phyloP scores from a whole-genome alignment of 2,797 vertebrate species.

The Chromobotia macracanthus region DNA sequence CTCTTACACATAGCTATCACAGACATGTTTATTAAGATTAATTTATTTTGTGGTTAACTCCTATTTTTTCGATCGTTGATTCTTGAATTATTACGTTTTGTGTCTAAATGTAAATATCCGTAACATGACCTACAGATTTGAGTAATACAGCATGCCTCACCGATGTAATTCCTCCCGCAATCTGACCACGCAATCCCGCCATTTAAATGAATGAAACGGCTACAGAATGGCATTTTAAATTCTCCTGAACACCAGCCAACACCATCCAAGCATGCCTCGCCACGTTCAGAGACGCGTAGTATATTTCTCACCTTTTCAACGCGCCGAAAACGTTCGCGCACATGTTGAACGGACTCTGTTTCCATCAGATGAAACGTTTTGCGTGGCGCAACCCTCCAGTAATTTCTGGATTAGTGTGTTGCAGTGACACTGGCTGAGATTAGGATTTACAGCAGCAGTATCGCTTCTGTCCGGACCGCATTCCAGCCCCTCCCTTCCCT shows the following conservation, averaged over 20 bases:
- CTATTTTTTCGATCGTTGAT: neutral
- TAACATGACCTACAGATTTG: neutral
- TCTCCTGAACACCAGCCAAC: conserved; percentile 15
- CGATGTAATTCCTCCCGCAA: neutral
- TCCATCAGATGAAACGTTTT: conserved; percentile 68
- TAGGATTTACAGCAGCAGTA: conserved; percentile 21
- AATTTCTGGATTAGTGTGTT: neutral
- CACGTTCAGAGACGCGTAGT: conserved; percentile 49
- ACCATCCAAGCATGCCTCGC: conserved; percentile 36
- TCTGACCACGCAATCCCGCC: neutral
- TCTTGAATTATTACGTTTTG: neutral
- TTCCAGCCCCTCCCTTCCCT: conserved; percentile 55
- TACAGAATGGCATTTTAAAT: neutral
- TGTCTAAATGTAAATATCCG: neutral
- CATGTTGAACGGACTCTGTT: conserved; percentile 72
- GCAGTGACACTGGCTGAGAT: conserved; percentile 8
- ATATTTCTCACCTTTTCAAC: conserved; percentile 79
- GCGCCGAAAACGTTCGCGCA: conserved; percentile 83
- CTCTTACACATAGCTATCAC: neutral
- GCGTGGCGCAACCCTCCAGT: conserved; percentile 23
- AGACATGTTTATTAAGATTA: neutral
- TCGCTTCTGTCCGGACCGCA: conserved; percentile 51
- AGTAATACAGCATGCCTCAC: neutral
- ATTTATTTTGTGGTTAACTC: neutral
- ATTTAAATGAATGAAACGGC: conserved; percentile 8